phyloP scores from a whole-genome alignment of 2,113 vertebrate species.

The Rousettus leschenaultii region DNA sequence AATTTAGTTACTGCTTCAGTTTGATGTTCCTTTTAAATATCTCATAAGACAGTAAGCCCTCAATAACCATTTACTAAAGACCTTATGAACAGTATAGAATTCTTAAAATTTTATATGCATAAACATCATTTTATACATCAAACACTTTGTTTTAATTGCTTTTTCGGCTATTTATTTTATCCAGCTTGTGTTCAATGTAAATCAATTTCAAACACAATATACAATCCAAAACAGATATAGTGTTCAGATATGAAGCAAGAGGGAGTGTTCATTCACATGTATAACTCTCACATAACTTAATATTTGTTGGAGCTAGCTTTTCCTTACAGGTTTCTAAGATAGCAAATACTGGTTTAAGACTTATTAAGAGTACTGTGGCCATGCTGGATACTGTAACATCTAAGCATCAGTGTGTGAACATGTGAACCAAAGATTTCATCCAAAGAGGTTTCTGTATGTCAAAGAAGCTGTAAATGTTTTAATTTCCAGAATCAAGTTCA shows the following conservation, averaged over 20 bases:
- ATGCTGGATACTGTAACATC: not conserved
- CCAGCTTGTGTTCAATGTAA: not conserved
- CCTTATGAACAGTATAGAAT: not conserved
- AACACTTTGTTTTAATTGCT: not conserved
- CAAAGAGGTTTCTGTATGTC: not conserved
- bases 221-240: not conserved
- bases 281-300: not conserved
- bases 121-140: not conserved
- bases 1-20: not conserved
- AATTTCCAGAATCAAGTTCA: not conserved
- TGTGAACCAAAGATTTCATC: conserved; percentile 26
- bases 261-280: not conserved
- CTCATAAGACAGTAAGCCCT: not conserved
- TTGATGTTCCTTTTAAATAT: not conserved
- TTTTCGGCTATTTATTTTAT: not conserved
- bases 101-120: conserved; percentile 9
- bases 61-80: not conserved
- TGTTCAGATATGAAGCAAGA: not conserved
- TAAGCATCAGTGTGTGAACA: not conserved
- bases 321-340: not conserved
- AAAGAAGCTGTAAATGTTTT: conserved; percentile 24
- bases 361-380: not conserved
- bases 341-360: not conserved
- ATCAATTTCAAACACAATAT: not conserved
- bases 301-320: not conserved